These are phyloP conservation scores for Synanthedon tipuliformis DNA, from an alignment of 2,888 invertebrate species.

Conservation along the genomic window DNA sequence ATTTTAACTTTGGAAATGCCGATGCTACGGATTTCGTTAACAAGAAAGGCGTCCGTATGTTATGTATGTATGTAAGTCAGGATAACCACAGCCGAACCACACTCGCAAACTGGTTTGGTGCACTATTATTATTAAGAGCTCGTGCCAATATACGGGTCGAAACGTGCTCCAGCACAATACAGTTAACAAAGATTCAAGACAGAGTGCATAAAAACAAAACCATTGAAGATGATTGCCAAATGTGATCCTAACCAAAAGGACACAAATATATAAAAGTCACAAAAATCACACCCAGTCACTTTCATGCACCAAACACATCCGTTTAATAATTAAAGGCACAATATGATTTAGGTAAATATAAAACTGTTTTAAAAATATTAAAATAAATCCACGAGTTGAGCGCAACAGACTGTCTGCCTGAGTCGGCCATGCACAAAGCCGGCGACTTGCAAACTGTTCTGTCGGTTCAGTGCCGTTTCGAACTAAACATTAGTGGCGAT, in stretches of 20 bases:
- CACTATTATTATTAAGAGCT: slow-evolving; percentile 69
- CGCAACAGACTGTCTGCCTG: slow-evolving; percentile 52
- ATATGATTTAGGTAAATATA: slow-evolving; percentile 35
- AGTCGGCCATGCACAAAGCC: slow-evolving; percentile 59
- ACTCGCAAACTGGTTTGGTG: slow-evolving; percentile 65
- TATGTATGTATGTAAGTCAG: slow-evolving; percentile 31
- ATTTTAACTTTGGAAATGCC: slow-evolving; percentile 8
- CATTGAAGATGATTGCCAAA: slow-evolving; percentile 33
- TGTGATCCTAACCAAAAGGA: slow-evolving; percentile 59
- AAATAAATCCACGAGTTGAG: slow-evolving; percentile 53
- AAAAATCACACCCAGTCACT: slow-evolving; percentile 44
- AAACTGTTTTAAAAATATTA: slow-evolving; percentile 38
- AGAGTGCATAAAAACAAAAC: slow-evolving; percentile 29
- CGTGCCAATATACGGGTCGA: slow-evolving; percentile 60
- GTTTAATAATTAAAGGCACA: slow-evolving; percentile 55
- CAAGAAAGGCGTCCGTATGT: slow-evolving; percentile 55
- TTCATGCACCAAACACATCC: slow-evolving; percentile 62
- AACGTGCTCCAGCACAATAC: slow-evolving; percentile 45
- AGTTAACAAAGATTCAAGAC: slow-evolving; percentile 37
- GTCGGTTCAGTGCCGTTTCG: slow-evolving; percentile 42
- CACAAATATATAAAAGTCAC: slow-evolving; percentile 47
- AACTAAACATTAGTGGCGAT: slow-evolving; percentile 59
- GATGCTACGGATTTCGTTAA: slow-evolving; percentile 39
- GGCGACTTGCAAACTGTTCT: slow-evolving; percentile 68
- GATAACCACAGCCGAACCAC: slow-evolving; percentile 60